Percentiles rank a stretch among this genome's conserved stretches.
Conservation (phyloP, 53 echinoderm and acorn worm species). For the Holothuria scabra region DNA sequence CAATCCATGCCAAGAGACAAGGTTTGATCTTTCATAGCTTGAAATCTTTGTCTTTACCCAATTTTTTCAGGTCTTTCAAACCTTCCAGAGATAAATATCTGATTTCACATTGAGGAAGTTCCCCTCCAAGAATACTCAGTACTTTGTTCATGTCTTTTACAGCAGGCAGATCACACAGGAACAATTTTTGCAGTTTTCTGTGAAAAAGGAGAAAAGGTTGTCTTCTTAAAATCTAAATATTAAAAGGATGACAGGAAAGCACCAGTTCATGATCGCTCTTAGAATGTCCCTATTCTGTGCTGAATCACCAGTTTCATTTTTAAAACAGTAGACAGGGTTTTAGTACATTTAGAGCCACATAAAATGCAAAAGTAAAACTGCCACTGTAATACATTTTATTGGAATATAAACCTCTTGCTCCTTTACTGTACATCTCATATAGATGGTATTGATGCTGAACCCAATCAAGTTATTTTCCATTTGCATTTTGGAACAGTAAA, state of each 20-base stretch:
- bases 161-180: constrained; percentile 88
- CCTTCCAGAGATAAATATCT: constrained; percentile 86
- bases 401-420: no score
- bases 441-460: no score
- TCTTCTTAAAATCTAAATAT: neutral
- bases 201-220: neutral
- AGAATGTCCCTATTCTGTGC: no score
- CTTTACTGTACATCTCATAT: no score
- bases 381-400: no score
- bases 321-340: no score
- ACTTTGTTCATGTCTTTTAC: constrained; percentile 83
- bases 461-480: no score
- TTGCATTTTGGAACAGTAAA: no score
- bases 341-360: no score
- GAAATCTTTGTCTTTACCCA: constrained; percentile 63
- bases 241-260: neutral
- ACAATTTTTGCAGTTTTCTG: constrained; percentile 81
- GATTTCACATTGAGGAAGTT: constrained; percentile 87
- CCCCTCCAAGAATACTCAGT: constrained; percentile 67
- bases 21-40: neutral
- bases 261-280: neutral
- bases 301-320: neutral
- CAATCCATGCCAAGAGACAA: neutral
- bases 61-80: constrained; percentile 78
- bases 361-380: no score